Conservation (phyloP, 1,140 invertebrate genomes). For the Zaprionus ghesquierei region DNA sequence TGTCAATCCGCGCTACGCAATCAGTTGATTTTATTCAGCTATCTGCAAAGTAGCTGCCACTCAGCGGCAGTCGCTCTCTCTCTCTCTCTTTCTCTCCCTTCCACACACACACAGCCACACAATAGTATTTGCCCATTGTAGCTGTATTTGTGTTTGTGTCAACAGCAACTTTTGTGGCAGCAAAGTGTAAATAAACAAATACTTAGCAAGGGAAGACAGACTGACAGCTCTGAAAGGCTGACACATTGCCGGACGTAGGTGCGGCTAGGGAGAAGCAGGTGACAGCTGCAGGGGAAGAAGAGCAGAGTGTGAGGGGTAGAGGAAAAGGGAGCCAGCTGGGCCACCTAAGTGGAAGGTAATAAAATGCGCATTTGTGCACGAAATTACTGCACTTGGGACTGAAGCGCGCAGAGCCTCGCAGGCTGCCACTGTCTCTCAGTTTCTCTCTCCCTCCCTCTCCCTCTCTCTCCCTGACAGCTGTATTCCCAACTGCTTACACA, state of each 20-base stretch:
- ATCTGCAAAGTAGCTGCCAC: conserved; percentile 72
- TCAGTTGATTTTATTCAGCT: conserved; percentile 74
- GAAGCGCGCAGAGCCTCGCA: conserved; percentile 18
- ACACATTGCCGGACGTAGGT: neutral
- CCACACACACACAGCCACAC: neutral
- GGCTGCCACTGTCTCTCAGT: conserved; percentile 18
- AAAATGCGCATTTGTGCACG: conserved; percentile 77
- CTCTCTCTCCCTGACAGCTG: neutral
- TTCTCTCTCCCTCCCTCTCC: neutral
- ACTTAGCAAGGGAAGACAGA: conserved; percentile 37
- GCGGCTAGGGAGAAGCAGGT: neutral
- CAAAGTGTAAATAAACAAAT: conserved; percentile 76
- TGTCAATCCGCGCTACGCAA: conserved; percentile 68
- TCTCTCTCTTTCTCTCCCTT: neutral
- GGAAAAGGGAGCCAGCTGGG: neutral
- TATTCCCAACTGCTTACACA: conserved; percentile 36
- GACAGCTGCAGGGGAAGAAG: neutral
- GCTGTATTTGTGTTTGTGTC: conserved; percentile 46
- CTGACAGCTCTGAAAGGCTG: conserved; percentile 20
- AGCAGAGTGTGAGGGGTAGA: neutral
- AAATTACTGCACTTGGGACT: conserved; percentile 65
- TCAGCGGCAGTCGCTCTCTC: conserved; percentile 20
- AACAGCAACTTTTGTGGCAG: conserved; percentile 44
- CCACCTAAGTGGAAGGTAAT: conserved; percentile 68
- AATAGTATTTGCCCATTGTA: conserved; percentile 36